Evolutionary conservation across 2,797 vertebrate genomes (phyloP).

Genomic region (Micromesistius poutassou): DNA sequence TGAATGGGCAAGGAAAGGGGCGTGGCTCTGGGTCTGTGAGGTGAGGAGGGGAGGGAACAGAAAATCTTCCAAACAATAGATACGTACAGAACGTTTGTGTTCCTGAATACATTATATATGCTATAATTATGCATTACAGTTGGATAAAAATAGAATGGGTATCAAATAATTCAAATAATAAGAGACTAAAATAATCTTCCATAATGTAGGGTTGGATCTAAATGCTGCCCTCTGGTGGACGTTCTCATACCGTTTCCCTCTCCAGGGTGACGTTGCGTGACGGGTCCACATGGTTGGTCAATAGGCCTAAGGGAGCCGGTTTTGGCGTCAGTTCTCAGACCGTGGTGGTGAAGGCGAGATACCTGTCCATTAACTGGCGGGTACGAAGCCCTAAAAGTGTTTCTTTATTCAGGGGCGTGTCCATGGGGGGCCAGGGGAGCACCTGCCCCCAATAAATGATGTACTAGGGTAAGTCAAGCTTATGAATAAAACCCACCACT

Average conservation of each 20-base stretch:
- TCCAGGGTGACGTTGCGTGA: conserved; percentile 58
- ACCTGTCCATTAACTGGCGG: conserved; percentile 57
- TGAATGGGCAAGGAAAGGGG: too few species aligned
- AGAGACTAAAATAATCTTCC: neutral
- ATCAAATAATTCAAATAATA: neutral
- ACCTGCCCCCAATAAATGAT: neutral
- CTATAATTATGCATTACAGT: neutral
- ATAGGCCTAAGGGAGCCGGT: conserved; percentile 56
- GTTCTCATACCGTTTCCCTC: conserved; percentile 21
- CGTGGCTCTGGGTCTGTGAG: too few species aligned
- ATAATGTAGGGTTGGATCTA: neutral
- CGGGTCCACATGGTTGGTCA: conserved; percentile 52
- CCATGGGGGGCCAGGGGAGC: neutral
- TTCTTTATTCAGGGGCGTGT: neutral
- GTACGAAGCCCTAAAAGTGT: conserved; percentile 18
- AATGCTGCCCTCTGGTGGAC: neutral
- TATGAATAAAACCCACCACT: too few species aligned
- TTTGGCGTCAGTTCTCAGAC: conserved; percentile 55
- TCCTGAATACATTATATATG: neutral
- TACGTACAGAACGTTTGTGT: too few species aligned
- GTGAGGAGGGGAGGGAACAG: too few species aligned
- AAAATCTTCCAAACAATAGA: too few species aligned
- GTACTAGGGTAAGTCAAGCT: too few species aligned
- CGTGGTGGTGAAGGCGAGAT: conserved; percentile 49
- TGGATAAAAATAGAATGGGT: neutral